A percentile compares a stretch with the other conserved stretches of the same genome.
Conservation (phyloP, 2,113 vertebrate genomes). For the Forbesichthys agassizii region DNA sequence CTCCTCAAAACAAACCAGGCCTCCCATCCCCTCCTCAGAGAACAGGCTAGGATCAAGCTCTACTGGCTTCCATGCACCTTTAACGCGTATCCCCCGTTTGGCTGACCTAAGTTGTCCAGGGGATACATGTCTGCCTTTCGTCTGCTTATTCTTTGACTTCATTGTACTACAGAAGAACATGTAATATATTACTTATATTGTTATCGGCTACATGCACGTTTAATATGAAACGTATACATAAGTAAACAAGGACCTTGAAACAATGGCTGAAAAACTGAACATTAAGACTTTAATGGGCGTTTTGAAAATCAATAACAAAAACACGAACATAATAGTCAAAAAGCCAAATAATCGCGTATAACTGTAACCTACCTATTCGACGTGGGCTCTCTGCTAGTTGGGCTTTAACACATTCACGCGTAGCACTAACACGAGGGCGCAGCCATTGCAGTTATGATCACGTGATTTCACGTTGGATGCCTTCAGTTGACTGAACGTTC, state of each 20-base stretch:
- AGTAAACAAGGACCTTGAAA: too few relatives aligned
- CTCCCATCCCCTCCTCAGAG: conserved; percentile 83
- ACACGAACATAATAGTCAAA: background rate
- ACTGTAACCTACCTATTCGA: too few relatives aligned
- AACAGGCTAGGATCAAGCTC: conserved; percentile 85
- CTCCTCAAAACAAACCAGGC: conserved; percentile 92
- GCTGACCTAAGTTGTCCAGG: conserved; percentile 15
- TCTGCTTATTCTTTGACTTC: conserved; percentile 75
- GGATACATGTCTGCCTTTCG: conserved; percentile 40
- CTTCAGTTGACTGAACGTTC: too few relatives aligned
- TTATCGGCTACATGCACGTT: background rate
- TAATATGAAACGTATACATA: too few relatives aligned
- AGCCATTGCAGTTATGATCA: conserved; percentile 70
- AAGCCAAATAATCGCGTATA: too few relatives aligned
- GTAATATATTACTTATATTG: background rate
- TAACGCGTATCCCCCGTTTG: conserved; percentile 79
- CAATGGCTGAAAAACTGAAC: background rate
- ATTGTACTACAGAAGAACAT: conserved; percentile 64
- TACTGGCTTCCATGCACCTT: conserved; percentile 86
- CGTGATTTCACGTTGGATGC: conserved; percentile 41
- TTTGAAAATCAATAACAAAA: background rate
- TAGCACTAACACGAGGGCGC: conserved; percentile 64
- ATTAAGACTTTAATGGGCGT: background rate
- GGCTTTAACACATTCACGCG: conserved; percentile 11
- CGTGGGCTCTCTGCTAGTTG: background rate